Percentiles rank a stretch among this genome's conserved stretches.
These are phyloP conservation scores for Sebastes fasciatus DNA, from an alignment of 2,113 vertebrate species.

Conservation along the genomic window DNA sequence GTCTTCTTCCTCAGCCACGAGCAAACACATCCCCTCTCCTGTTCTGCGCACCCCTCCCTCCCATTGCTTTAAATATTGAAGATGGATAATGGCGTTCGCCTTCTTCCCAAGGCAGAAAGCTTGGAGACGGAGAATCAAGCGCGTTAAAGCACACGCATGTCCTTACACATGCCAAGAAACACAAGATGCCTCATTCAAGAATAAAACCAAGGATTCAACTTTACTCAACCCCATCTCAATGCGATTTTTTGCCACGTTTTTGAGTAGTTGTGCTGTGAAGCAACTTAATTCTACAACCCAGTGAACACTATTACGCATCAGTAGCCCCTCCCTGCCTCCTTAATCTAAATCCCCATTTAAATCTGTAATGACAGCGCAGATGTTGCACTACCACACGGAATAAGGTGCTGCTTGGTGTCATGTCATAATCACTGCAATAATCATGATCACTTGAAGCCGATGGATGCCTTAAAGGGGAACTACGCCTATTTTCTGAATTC, in stretches of 20 bases:
- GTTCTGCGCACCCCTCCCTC: slow-evolving; percentile 13
- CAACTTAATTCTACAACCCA: too few relatives aligned
- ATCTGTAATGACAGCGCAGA: slow-evolving; percentile 46
- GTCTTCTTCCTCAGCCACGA: slow-evolving; percentile 34
- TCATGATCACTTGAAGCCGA: neutral
- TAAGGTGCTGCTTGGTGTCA: slow-evolving; percentile 26
- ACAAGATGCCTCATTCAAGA: neutral
- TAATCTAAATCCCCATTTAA: slow-evolving; percentile 38
- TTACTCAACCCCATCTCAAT: neutral
- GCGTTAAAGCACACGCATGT: neutral
- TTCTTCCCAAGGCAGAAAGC: slow-evolving; percentile 49
- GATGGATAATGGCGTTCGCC: slow-evolving; percentile 74
- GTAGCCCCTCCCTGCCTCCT: neutral
- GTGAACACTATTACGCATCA: neutral
- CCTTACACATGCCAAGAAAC: neutral
- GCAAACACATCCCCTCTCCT: slow-evolving; percentile 10
- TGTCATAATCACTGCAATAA: neutral
- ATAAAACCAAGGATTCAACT: neutral
- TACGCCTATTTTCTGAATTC: too few relatives aligned
- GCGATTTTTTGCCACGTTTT: neutral
- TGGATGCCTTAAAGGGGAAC: neutral
- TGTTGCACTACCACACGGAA: slow-evolving; percentile 31
- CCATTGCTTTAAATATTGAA: slow-evolving; percentile 81
- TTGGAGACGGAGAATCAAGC: slow-evolving; percentile 17
- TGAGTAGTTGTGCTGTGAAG: too few relatives aligned